Base-by-base conservation (phyloP, 2,113 vertebrate species). In the Ranitomeya imitator region DNA sequence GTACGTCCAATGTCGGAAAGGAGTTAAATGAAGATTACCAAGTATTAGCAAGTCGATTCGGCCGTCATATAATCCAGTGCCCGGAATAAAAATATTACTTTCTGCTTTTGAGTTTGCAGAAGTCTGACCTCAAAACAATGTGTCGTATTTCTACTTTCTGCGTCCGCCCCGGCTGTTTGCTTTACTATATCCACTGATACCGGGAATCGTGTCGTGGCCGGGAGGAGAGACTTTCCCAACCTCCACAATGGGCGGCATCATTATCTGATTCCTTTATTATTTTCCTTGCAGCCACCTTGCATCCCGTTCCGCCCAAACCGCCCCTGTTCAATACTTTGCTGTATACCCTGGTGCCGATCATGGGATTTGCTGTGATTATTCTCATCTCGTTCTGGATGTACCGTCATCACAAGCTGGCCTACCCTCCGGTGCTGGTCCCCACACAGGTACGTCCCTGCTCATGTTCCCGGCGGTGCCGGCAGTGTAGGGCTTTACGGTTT, bases 321-420 rank as follows among this genome's bases (percentile, higher is more conserved):
- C 96, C 96, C 87, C 96, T 98, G 89, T 97, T 99, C 94, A 98
- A 95, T 93, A 99, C 97, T 2, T 94, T 99, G 91, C 96, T 99
- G 0, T 99, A 99, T 90, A 97, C 97, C 0, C 93, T 99, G 94
- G 97, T 99, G 91, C 98, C 98, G 87, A 97, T 99, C 90, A 97
- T 99, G 93, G 96, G 96, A 88, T 95, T 99, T 89, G 97, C 97
- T 0, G 97, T 97, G 21, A 97, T 99, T 0, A 92, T 98, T 85
- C 95, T 99, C 88, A 97, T 99, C 90, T 98, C 97, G 0, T 99
- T 99, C 92, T 99, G 98, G 98, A 98, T 99, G 95, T 99, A 99
- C 92, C 95, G 97, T 81, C 98, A 99, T 90, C 98, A 99, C 94
- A 99, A 99, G 91, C 95, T 99, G 92, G 98, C 97, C 2, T 99